A percentile compares a stretch with the other conserved stretches of the same genome.
Conservation (phyloP, 2,888 invertebrate species). For the Napeogenes sylphis region DNA sequence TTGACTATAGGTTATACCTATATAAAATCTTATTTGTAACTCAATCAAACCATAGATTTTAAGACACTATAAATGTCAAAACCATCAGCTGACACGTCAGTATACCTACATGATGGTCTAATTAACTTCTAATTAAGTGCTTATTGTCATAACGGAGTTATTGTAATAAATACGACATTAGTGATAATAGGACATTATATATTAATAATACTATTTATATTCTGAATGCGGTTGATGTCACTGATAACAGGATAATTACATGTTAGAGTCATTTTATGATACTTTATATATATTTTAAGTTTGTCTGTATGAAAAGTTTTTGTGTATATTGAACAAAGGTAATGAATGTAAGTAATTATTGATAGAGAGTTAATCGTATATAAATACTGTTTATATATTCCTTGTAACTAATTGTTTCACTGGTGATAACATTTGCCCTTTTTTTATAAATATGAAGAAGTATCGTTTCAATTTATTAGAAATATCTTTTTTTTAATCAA, state of each 20-base stretch:
- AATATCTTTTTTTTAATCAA: too few relatives aligned
- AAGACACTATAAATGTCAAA: slow-evolving; percentile 12
- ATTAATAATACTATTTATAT: slow-evolving; percentile 30
- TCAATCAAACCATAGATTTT: background rate
- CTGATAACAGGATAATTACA: background rate
- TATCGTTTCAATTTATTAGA: too few relatives aligned
- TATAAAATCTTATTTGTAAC: background rate
- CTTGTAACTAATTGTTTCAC: too few relatives aligned
- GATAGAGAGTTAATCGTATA: too few relatives aligned
- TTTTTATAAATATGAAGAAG: too few relatives aligned
- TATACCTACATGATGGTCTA: slow-evolving; percentile 26
- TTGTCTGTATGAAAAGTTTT: background rate
- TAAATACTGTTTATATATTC: too few relatives aligned
- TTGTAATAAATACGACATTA: slow-evolving; percentile 63
- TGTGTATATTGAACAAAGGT: too few relatives aligned
- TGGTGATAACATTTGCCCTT: too few relatives aligned
- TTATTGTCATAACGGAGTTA: slow-evolving; percentile 49
- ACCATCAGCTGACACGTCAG: slow-evolving; percentile 17
- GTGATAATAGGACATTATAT: slow-evolving; percentile 36
- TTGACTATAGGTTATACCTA: background rate
- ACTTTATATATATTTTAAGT: background rate
- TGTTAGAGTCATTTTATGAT: background rate
- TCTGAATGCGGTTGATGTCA: slow-evolving; percentile 15
- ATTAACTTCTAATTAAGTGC: slow-evolving; percentile 41
- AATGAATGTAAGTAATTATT: too few relatives aligned